Evolutionary conservation across 2,797 vertebrate species (phyloP).

Genomic region (Tinamus major): DNA sequence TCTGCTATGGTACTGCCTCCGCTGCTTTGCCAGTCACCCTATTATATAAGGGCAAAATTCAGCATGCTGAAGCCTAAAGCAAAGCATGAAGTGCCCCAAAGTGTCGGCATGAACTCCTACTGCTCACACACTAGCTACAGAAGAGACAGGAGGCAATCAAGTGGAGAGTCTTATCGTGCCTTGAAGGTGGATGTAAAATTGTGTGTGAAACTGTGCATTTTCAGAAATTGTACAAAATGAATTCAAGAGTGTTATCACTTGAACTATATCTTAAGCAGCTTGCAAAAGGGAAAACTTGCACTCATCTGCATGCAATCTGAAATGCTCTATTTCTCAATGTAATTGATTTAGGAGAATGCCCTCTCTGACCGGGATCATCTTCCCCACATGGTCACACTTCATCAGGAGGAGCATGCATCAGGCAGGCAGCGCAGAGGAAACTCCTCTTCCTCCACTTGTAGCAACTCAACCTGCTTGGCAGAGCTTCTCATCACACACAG

Average conservation of each 20-base stretch:
- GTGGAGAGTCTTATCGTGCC: neutral
- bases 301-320: neutral
- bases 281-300: neutral
- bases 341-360: neutral
- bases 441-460: neutral
- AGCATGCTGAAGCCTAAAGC: neutral
- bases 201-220: neutral
- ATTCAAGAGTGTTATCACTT: neutral
- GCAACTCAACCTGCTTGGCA: rapidly evolving
- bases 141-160: neutral
- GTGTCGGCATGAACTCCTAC: neutral
- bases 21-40: neutral
- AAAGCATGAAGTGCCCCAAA: neutral
- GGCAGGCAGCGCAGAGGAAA: neutral
- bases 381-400: neutral
- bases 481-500: neutral
- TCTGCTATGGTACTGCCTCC: neutral
- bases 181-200: neutral
- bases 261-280: neutral
- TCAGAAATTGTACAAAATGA: neutral
- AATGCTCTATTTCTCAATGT: neutral
- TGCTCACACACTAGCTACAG: neutral
- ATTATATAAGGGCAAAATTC: neutral
- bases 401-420: neutral
- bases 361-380: neutral